A percentile compares a stretch with the other conserved stretches of the same genome.
These are phyloP conservation scores for Zenarchopterus dispar DNA, from an alignment of 2,797 vertebrate genomes.

Conservation along the genomic window DNA sequence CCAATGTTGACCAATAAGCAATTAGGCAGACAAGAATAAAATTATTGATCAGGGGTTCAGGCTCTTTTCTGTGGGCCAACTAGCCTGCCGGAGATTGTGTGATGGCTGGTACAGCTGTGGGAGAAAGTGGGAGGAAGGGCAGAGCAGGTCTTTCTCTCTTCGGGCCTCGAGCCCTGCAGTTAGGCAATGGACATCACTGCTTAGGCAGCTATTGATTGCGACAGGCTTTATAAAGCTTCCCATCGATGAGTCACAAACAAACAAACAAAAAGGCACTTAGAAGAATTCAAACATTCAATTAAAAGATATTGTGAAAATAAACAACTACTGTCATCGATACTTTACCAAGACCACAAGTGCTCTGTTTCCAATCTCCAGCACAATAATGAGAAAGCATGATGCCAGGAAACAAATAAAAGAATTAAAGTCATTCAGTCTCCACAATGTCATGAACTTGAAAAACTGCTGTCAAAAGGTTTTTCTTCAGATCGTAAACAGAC, in stretches of 20 bases:
- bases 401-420: conserved; percentile 5
- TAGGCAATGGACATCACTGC: conserved; percentile 69
- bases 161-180: conserved; percentile 70
- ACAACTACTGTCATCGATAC: conserved; percentile 17
- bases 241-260: conserved; percentile 46
- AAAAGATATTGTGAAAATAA: conserved; percentile 38
- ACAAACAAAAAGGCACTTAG: conserved; percentile 28
- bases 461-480: no score
- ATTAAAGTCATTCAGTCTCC: no score
- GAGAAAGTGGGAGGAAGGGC: conserved; percentile 56
- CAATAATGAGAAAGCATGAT: conserved; percentile 34
- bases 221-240: conserved; percentile 61
- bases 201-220: conserved; percentile 75
- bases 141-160: conserved; percentile 59
- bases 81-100: conserved; percentile 78
- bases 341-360: conserved; percentile 7
- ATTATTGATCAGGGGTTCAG: conserved; percentile 83
- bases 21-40: conserved; percentile 87
- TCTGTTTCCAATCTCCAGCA: conserved; percentile 28
- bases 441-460: no score
- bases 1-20: conserved; percentile 88
- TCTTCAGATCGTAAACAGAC: no score
- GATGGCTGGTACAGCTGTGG: conserved; percentile 61
- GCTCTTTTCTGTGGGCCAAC: conserved; percentile 81
- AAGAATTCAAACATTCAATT: conserved; percentile 44